A percentile compares a stretch with the other conserved stretches of the same genome.
These are phyloP conservation scores for Drosophila tanythrix DNA, from an alignment of 2,888 invertebrate species.

Conservation along the genomic window DNA sequence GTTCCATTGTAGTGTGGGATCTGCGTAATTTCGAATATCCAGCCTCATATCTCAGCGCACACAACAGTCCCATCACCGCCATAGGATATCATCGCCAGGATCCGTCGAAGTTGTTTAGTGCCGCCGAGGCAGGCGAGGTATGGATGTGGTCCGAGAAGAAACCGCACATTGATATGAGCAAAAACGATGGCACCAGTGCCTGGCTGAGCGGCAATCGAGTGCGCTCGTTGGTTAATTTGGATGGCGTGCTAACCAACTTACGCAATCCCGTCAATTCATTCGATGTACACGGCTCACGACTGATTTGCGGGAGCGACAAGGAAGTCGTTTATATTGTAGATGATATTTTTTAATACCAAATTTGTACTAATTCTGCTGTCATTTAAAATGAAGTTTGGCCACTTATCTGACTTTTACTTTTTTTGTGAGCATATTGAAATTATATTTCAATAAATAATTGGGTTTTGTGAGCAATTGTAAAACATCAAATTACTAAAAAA, in stretches of 20 bases:
- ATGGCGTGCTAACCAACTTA: conserved; percentile 90
- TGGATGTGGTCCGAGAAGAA: conserved; percentile 95
- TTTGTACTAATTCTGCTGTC: not conserved
- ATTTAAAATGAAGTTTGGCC: conserved; percentile 16
- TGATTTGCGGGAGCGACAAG: conserved; percentile 94
- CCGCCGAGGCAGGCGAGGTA: conserved; percentile 92
- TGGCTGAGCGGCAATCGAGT: conserved; percentile 90
- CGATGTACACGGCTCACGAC: conserved; percentile 90
- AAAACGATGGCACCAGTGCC: conserved; percentile 84
- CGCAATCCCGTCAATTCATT: conserved; percentile 93
- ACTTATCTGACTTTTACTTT: not conserved
- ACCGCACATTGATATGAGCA: conserved; percentile 76
- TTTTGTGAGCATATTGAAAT: not conserved
- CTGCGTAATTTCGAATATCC: conserved; percentile 93
- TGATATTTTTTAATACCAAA: conserved; percentile 83
- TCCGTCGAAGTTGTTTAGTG: conserved; percentile 93
- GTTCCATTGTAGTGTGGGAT: conserved; percentile 95
- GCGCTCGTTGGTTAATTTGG: conserved; percentile 86
- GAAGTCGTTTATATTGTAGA: conserved; percentile 94
- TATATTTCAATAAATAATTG: not conserved
- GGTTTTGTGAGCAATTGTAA: not conserved
- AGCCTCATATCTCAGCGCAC: conserved; percentile 92
- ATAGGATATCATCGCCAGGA: conserved; percentile 94
- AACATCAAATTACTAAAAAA: not conserved
- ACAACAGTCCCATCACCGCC: conserved; percentile 91